Conservation (phyloP, 2,113 vertebrate species). For the Ursus arctos region DNA sequence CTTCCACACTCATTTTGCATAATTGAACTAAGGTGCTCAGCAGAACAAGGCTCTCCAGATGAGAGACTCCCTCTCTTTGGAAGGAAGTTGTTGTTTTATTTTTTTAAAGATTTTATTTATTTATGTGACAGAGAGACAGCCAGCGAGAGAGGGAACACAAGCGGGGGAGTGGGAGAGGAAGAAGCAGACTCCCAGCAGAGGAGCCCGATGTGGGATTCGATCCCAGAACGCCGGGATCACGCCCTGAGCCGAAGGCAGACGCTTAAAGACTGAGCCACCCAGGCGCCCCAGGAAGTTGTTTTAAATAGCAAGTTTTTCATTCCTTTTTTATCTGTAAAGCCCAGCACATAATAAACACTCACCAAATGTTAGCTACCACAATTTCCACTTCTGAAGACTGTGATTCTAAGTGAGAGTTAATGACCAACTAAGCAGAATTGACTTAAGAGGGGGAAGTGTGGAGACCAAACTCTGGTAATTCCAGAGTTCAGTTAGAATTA, state of each 20-base stretch:
- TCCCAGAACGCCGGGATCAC: no score
- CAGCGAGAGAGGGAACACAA: no score
- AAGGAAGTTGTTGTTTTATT: conserved; percentile 4
- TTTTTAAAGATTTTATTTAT: background rate
- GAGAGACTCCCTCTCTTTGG: background rate
- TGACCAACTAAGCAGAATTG: background rate
- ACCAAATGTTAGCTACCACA: background rate
- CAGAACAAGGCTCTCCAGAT: background rate
- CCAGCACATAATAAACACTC: background rate
- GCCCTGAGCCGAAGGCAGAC: no score
- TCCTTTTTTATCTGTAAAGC: background rate
- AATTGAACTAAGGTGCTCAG: background rate
- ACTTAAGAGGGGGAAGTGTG: background rate
- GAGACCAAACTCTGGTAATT: background rate
- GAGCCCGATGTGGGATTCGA: no score
- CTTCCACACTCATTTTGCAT: background rate
- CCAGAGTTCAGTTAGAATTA: background rate
- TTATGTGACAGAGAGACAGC: no score
- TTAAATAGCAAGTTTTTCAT: background rate
- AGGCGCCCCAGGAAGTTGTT: background rate
- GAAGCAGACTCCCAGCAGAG: no score
- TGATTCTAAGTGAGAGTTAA: background rate
- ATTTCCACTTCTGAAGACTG: background rate
- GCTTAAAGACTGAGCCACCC: no score
- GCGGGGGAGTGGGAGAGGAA: no score